Base-by-base conservation (phyloP, 2,113 vertebrate species). In the Elaphurus davidianus region DNA sequence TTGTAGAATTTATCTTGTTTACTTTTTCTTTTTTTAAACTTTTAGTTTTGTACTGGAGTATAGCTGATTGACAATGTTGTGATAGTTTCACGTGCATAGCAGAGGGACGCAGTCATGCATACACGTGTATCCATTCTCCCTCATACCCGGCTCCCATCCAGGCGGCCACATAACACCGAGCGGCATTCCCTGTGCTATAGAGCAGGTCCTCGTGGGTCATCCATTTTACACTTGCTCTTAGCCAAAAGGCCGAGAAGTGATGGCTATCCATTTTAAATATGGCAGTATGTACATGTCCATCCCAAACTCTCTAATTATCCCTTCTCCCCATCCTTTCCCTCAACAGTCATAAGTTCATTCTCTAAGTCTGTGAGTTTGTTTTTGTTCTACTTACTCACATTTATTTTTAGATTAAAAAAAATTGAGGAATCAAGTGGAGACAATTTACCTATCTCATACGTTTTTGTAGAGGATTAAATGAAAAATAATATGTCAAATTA, bases 401-500 rank as follows among this genome's bases (percentile, higher is more conserved):
- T 76, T 86, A 67, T 76, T 91, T 91, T 12, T 4, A 92, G 57
- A 74, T 85, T 87, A 9, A 84, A 96, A 33, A 43, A n/a, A 50
- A 25, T 1, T 81, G 33, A 84, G 30, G 43, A 16, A 87, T 84
- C 78, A 92, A 90, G 33, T 92, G 57, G 6, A 7, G 19, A 62
- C n/a, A 94, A 47, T 54, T 92, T 92, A 78, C 55, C 40, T 50
- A 81, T 79, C 2, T 57, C 71, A 28, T 19, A 83, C 19, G 30
- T 17, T 47, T 87, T 79, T 47, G 62, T 21, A 85, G 17, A 89
- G n/a, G 8, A 30, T 84, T 85, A 90, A 92, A 85, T 59, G 54
- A 62, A 90, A 91, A 98, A 54, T 33, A 91, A 27, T 87, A 40
- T 62, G 93, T 97, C 52, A 84, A 83, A 92, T 87, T 25, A 97